Percentiles rank a stretch among this genome's conserved stretches.
phyloP scores from a whole-genome alignment of 2,888 invertebrate genomes.

The Drosophila atripex region DNA sequence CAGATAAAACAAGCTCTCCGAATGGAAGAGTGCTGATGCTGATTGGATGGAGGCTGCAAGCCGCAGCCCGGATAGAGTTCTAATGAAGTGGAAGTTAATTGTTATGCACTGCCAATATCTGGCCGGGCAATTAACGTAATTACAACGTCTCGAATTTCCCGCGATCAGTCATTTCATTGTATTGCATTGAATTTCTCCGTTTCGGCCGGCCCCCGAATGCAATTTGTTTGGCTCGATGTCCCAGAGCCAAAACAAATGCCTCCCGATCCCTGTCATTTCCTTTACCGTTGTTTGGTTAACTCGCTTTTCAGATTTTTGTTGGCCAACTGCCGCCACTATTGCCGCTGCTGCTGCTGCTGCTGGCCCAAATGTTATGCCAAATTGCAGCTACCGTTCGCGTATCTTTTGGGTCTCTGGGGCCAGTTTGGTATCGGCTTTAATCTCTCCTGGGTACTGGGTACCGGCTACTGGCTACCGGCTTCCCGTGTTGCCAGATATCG shows the following conservation, averaged over 20 bases:
- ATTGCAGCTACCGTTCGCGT: constrained; percentile 68
- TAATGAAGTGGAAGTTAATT: constrained; percentile 19
- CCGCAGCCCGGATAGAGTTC: constrained; percentile 8
- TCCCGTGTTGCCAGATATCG: constrained; percentile 74
- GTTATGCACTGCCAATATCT: constrained; percentile 19
- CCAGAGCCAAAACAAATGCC: constrained; percentile 21
- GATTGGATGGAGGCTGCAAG: constrained; percentile 35
- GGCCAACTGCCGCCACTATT: constrained; percentile 20
- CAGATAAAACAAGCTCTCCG: constrained; percentile 53
- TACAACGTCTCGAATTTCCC: constrained; percentile 27
- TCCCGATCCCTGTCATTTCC: constrained; percentile 18
- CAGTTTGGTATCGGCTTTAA: constrained; percentile 49
- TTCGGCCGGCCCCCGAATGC: background rate
- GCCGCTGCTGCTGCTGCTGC: constrained; percentile 21
- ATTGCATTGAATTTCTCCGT: background rate
- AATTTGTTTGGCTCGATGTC: constrained; percentile 12
- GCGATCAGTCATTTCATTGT: constrained; percentile 9
- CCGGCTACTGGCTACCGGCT: constrained; percentile 52
- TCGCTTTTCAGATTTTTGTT: constrained; percentile 26
- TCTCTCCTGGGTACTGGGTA: constrained; percentile 45
- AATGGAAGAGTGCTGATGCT: constrained; percentile 41
- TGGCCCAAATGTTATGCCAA: constrained; percentile 58
- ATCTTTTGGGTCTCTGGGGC: constrained; percentile 19
- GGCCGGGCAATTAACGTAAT: constrained; percentile 22
- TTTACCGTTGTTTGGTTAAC: constrained; percentile 22